Conservation (phyloP, 1,140 invertebrate genomes). For the Monochamus saltuarius region DNA sequence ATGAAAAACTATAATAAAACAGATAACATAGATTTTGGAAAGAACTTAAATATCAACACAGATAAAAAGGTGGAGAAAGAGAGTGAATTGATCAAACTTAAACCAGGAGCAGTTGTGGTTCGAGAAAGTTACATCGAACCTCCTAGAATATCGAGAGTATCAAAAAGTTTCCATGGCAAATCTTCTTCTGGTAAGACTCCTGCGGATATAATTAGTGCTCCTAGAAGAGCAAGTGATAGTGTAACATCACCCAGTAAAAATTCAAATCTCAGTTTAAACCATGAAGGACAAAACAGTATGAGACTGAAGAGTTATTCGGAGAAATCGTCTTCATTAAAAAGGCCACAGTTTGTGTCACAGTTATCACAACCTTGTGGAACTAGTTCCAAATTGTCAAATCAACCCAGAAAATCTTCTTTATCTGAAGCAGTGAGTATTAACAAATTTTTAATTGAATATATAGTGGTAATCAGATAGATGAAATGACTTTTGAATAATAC, state of each 20-base stretch:
- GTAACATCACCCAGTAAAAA: background rate
- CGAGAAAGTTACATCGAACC: constrained; percentile 56
- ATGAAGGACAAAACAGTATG: background rate
- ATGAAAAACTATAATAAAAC: constrained; percentile 26
- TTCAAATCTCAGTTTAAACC: background rate
- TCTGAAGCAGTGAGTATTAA: constrained; percentile 24
- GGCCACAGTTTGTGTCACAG: constrained; percentile 29
- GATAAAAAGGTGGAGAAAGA: constrained; percentile 33
- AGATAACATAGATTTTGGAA: constrained; percentile 33
- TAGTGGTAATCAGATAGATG: no score
- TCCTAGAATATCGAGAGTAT: constrained; percentile 50
- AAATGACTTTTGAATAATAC: no score
- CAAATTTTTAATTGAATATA: background rate
- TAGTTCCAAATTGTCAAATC: constrained; percentile 6
- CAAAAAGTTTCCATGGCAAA: constrained; percentile 55
- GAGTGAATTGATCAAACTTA: constrained; percentile 24
- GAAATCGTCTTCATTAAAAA: constrained; percentile 2
- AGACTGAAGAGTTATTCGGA: background rate
- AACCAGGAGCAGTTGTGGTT: constrained; percentile 51
- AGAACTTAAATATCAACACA: constrained; percentile 28
- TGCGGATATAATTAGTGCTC: constrained; percentile 30
- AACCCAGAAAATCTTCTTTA: constrained; percentile 27
- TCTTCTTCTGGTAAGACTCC: constrained; percentile 29
- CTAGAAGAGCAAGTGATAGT: constrained; percentile 47
- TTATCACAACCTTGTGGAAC: constrained; percentile 24